phyloP scores from a whole-genome alignment of 2,113 vertebrate genomes.

The Delphinapterus leucas region DNA sequence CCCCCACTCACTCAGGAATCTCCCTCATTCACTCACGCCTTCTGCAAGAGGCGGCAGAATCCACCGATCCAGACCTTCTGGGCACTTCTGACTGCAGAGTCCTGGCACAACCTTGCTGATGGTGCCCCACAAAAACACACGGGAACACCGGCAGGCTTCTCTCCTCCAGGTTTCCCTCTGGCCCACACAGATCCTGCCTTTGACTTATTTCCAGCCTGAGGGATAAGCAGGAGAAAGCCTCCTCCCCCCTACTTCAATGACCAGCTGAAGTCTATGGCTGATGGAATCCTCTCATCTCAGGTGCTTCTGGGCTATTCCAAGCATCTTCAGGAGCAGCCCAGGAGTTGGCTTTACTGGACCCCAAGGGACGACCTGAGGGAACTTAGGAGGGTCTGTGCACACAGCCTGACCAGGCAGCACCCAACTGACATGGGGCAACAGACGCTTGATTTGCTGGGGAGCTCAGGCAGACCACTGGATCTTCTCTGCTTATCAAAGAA shows the following conservation, averaged over 20 bases:
- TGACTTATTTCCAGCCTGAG: neutral
- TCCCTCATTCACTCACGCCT: neutral
- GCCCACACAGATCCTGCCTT: neutral
- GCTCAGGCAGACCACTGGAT: neutral
- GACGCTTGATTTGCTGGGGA: neutral
- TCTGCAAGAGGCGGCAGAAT: neutral
- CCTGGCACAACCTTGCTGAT: neutral
- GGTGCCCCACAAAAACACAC: neutral
- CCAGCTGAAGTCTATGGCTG: neutral
- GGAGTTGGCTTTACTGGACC: neutral
- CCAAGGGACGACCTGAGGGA: neutral
- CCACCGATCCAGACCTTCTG: neutral
- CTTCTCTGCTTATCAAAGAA: neutral
- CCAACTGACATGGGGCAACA: rapidly evolving
- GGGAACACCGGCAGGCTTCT: neutral
- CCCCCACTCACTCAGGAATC: neutral
- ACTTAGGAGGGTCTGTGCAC: neutral
- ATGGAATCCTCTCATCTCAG: neutral
- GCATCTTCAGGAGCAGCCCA: neutral
- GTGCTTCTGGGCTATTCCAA: neutral
- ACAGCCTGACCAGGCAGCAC: neutral
- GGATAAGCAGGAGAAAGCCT: neutral
- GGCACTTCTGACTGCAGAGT: neutral
- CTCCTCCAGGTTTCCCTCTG: neutral
- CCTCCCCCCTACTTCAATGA: neutral